phyloP scores from a whole-genome alignment of 2,797 vertebrate species.

The Rhinophrynus dorsalis region DNA sequence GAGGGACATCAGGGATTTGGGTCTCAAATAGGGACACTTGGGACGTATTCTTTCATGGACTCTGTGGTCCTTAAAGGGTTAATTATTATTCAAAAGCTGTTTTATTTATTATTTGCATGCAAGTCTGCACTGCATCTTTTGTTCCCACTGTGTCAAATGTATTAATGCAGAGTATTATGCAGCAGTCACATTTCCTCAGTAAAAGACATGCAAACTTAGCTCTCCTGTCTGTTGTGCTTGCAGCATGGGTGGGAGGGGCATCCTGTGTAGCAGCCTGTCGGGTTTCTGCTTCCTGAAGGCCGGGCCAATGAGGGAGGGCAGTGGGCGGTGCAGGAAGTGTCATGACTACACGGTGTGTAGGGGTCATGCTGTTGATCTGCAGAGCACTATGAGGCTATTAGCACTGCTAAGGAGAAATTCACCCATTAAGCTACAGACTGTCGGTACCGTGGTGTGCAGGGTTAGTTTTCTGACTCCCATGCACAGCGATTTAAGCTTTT shows the following conservation, averaged over 20 bases:
- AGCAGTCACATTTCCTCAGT: not conserved
- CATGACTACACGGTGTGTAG: constrained; percentile 23
- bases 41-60: too few relatives aligned
- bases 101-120: too few relatives aligned
- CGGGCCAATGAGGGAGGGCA: not conserved
- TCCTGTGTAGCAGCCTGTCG: not conserved
- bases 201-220: not conserved
- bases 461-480: not conserved
- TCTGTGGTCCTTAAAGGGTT: too few relatives aligned
- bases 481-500: too few relatives aligned
- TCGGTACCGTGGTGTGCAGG: not conserved
- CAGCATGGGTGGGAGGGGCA: not conserved
- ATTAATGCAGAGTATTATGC: too few relatives aligned
- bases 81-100: too few relatives aligned
- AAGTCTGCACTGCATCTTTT: too few relatives aligned
- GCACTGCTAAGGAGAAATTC: not conserved
- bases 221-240: not conserved
- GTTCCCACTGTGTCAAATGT: too few relatives aligned
- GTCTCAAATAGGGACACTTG: too few relatives aligned
- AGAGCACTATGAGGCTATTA: constrained; percentile 5
- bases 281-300: not conserved
- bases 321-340: not conserved
- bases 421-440: not conserved
- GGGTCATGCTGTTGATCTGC: constrained; percentile 1
- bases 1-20: too few relatives aligned